Conservation (phyloP, 2,888 invertebrate genomes). For the Celastrina argiolus region DNA sequence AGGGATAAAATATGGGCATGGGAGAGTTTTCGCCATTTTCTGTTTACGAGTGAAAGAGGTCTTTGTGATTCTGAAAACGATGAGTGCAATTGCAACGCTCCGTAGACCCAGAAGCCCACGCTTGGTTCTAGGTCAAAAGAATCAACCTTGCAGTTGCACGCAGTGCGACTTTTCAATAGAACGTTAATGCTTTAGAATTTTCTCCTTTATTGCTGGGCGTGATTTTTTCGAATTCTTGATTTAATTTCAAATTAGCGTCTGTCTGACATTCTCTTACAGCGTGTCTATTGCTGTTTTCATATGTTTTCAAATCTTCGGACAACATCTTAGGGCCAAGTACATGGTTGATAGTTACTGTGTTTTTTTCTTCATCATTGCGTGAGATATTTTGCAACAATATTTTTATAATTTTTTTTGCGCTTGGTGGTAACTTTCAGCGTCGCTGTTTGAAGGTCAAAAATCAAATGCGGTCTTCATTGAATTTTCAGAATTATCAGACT, state of each 20-base stretch:
- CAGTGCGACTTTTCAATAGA: background rate
- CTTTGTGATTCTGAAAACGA: constrained; percentile 28
- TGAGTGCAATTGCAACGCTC: constrained; percentile 32
- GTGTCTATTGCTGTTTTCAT: background rate
- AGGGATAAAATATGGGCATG: constrained; percentile 28
- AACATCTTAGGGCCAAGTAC: background rate
- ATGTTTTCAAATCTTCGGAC: background rate
- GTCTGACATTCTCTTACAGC: constrained; percentile 26
- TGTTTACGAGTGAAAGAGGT: constrained; percentile 15
- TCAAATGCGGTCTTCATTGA: constrained; percentile 16
- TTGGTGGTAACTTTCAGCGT: background rate
- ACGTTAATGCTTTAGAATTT: constrained; percentile 26
- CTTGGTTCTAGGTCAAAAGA: background rate
- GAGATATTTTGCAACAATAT: background rate
- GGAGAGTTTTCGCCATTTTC: constrained; percentile 27
- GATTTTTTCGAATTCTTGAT: background rate
- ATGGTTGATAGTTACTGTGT: background rate
- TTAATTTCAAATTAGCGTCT: background rate
- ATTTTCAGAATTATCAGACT: constrained; percentile 17
- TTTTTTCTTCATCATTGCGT: constrained; percentile 2
- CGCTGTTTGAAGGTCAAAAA: background rate
- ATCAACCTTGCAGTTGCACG: background rate
- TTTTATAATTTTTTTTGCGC: background rate
- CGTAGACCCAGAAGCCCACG: no score
- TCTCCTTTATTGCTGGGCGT: background rate